Base-by-base conservation (phyloP, 1,140 invertebrate genomes). In the Bathynomus jamesi region DNA sequence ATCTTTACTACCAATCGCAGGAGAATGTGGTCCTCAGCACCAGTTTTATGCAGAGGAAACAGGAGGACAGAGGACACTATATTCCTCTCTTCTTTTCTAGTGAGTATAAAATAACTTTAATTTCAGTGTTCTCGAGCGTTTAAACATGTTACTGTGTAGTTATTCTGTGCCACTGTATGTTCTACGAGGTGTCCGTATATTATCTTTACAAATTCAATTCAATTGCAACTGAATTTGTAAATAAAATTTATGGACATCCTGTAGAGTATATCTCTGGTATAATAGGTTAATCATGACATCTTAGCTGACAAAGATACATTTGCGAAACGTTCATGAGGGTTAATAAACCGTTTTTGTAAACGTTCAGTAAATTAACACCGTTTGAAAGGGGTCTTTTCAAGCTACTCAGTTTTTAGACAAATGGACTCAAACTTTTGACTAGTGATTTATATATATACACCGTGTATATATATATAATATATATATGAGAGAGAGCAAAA, bases 21-120 rank as follows among this genome's bases (percentile, higher is more conserved):
- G 67, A 69, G 67, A 69, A 29, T 27, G 28, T 61, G 0, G 67
- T 69, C 1, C 60, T 53, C 31, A 61, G 61, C 24, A 69, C 67
- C 10, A 69, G 61, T 25, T 69, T 69, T 61, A 53, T 61, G 27
- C 67, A 32, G n/a, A 53, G 61, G 27, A 69, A 53, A 27, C 67
- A 69, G 28, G 67, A 53, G n/a, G 67, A 69, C n/a, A 60, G 30
- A 11, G 61, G 67, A 21, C 67, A 60, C 7, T 29, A 31, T 28
- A 28, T 61, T 11, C 67, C 67, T 28, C 61, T 69, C 32, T 69
- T 28, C 21, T 69, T 53, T 31, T 69, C 31, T 30, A 69, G 67
- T 69, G 28, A 60, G 67, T 69, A 40, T 11, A 17, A 40, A 40
- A 8, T 7, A 17, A 40, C 17, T 7, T 7, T 40, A 40, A 40